Percentiles rank a stretch among this genome's conserved stretches.
Conservation (phyloP, 2,797 vertebrate species). For the Rhabdomys pumilio region DNA sequence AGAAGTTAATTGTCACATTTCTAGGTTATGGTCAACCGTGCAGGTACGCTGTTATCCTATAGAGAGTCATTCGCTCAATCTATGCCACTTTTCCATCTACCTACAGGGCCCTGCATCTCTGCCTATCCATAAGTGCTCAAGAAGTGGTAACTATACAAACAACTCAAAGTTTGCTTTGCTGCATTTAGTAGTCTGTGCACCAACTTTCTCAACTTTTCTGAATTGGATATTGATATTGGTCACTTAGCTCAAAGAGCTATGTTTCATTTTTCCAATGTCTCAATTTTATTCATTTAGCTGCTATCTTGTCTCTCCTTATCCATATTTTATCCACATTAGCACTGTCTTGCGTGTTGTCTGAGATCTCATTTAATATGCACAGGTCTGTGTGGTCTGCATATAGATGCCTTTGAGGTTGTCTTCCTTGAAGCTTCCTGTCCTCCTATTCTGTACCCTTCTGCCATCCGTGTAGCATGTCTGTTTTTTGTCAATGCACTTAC, state of each 20-base stretch:
- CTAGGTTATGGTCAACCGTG: not conserved
- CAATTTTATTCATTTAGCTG: conserved; percentile 86
- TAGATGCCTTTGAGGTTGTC: conserved; percentile 55
- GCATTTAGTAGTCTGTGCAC: conserved; percentile 74
- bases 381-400: conserved; percentile 82
- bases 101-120: not conserved
- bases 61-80: not conserved
- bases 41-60: not conserved
- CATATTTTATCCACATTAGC: conserved; percentile 83
- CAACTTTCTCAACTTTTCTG: conserved; percentile 74
- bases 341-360: conserved; percentile 59
- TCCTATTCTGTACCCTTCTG: conserved; percentile 59
- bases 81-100: not conserved
- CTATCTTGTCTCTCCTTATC: conserved; percentile 74
- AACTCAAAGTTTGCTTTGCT: conserved; percentile 63
- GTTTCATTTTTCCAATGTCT: conserved; percentile 86
- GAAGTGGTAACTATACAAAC: conserved; percentile 23
- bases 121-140: not conserved
- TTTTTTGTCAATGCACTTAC: conserved; percentile 62
- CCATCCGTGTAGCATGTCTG: conserved; percentile 51
- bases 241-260: conserved; percentile 72
- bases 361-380: conserved; percentile 82
- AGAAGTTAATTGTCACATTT: not conserved
- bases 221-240: conserved; percentile 83
- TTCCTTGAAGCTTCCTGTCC: conserved; percentile 73